phyloP scores from a whole-genome alignment of 2,797 vertebrate species.

The Pseudopleuronectes americanus region DNA sequence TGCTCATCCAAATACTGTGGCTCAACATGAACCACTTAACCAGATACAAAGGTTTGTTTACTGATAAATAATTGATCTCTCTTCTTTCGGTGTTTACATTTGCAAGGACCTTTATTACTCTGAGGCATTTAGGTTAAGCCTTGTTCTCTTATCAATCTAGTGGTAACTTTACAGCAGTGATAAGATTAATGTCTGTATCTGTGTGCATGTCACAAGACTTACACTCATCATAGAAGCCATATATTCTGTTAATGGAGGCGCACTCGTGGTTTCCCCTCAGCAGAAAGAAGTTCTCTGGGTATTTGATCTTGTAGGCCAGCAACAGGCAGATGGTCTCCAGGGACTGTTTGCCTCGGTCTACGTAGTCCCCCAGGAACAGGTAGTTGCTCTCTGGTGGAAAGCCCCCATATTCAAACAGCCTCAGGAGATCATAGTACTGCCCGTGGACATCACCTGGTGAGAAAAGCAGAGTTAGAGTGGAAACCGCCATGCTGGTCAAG shows the following conservation, averaged over 20 bases:
- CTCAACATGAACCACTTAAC: too few species aligned
- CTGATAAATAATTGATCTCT: too few species aligned
- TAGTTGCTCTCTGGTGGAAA: conserved; percentile 90
- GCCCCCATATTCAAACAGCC: conserved; percentile 88
- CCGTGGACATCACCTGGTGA: conserved; percentile 85
- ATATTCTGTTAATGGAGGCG: conserved; percentile 89
- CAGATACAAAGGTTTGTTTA: too few species aligned
- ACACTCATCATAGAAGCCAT: conserved; percentile 90
- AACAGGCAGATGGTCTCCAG: conserved; percentile 88
- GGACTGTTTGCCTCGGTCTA: conserved; percentile 88
- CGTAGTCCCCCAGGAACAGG: conserved; percentile 88
- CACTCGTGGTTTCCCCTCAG: conserved; percentile 88
- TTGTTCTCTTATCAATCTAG: background rate
- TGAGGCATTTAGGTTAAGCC: background rate
- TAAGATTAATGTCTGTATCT: conserved; percentile 1
- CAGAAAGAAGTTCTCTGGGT: conserved; percentile 89
- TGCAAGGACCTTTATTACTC: background rate
- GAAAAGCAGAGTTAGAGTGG: conserved; percentile 17
- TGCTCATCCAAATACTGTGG: too few species aligned
- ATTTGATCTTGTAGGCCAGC: conserved; percentile 89
- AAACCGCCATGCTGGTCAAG: conserved; percentile 23
- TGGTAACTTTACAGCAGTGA: background rate
- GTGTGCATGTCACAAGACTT: conserved; percentile 59
- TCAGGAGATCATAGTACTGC: conserved; percentile 88
- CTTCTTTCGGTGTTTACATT: background rate